Base-by-base conservation (phyloP, 1,140 invertebrate species). In the Portunus trituberculatus region DNA sequence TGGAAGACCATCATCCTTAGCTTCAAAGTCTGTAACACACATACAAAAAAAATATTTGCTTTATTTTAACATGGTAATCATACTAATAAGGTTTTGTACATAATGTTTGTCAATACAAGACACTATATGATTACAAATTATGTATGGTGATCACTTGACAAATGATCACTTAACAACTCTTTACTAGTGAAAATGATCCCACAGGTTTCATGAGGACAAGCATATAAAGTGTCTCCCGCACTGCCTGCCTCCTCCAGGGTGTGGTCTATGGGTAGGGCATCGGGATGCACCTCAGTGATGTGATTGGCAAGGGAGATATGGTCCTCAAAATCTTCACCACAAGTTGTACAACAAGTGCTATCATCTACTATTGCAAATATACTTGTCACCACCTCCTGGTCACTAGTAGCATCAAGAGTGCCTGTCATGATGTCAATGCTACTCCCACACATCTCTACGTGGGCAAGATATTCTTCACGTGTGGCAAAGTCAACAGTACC, bases 351-450 rank as follows among this genome's bases (percentile, higher is more conserved):
- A 76, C 93, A 92, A 29, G 90, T 95, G 45, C 91, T 89, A 0
- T 92, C 94, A 48, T 93, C 94, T 16, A 95, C 94, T 86, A 95
- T 95, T 12, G 94, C 94, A 89, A 95, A 95, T 25, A 95, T 95
- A 32, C 94, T 95, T 2, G 94, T 95, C 29, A 95, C 94, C 39
- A 92, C 91, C 88, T 95, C 94, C 45, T 92, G 94, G 7, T 95
- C 91, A 82, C 48, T 95, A 20, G 94, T 39, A 45, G 94, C 92
- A 59, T 95, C 94, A 16, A 95, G 84, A 46, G 45, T 92, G 16
- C 94, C 86, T 8, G 94, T 95, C 45, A 95, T 95, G 86, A 95
- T 92, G 52, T 95, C 84, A 28, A 95, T 95, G 52, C 91, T 91
- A 52, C 94, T 95, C 25, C 82, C 67, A 76, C 94, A 95, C 52